Evolutionary conservation across 1,140 invertebrate genomes (phyloP), one percentile per base, ranked within the genome.

Genomic region (Aphelenchoides fujianensis): DNA sequence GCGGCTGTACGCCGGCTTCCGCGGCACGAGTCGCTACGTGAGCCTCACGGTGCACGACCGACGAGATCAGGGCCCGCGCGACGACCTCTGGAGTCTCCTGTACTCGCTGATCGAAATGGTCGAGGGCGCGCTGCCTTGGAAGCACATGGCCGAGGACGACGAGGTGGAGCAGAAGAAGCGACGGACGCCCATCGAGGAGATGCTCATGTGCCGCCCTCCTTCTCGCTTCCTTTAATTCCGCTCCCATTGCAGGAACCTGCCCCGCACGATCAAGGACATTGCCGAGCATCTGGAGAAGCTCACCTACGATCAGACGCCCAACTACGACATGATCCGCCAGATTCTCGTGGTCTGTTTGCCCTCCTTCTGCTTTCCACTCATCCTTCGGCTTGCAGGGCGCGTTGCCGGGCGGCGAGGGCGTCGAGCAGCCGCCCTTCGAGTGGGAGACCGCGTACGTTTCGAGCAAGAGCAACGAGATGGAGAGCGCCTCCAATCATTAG

Each of bases 41-140:
- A 73, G 70, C 0, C 27, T 81, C 35, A 79, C 76, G 12, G 76
- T 79, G 7, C 80, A 82, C 52, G 62, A 76, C 5, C 53, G 79
- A n/a, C 66, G 57, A n/a, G 80, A 82, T n/a, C 81, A 83, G 41
- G 78, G 79, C 30, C 75, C 80, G 27, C 69, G 63, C 12, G 79
- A 80, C 53, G 79, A 80, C 61, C 31, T 80, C 0, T 82, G 75
- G 74, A 62, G 69, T 1, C 41, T 79, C 30, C 69, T 80, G 9
- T 81, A 80, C 69, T 80, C 74, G 59, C 35, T 80, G 16, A 70
- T 80, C 41, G 79, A 80, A 70, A 28, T 80, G 48, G 59, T 66
- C 37, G 71, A 74, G 35, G 74, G 74, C 9, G 32, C 70, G 5
- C 69, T 73, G 35, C 80, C 80, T 59, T 76, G 76, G 73, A 53